Evolutionary conservation across 1,140 invertebrate species (phyloP).

Genomic region (Trichonephila clavipes): DNA sequence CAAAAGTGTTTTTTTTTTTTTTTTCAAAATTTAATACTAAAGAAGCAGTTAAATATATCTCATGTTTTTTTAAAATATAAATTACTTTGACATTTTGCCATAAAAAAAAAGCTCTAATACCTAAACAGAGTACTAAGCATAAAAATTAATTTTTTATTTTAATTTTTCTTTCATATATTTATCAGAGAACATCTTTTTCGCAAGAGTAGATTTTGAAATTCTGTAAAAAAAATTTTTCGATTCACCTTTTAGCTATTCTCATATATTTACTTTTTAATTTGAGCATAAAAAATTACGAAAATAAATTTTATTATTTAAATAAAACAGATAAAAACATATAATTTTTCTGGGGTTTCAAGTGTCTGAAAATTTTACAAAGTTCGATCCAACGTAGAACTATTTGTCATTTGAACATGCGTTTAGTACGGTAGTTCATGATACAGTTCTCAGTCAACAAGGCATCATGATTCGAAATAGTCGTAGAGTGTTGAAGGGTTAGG

Average conservation of each 20-base stretch:
- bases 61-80: too few relatives aligned
- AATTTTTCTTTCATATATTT: too few relatives aligned
- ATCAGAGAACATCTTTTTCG: too few relatives aligned
- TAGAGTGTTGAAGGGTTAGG: constrained; percentile 73
- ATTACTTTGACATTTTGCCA: too few relatives aligned
- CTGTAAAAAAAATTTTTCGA: too few relatives aligned
- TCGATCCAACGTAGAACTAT: constrained; percentile 5
- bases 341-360: neutral
- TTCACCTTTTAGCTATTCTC: constrained; percentile 50
- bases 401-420: constrained; percentile 71
- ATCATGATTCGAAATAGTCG: constrained; percentile 74
- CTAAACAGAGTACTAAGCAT: too few relatives aligned
- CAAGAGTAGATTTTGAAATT: too few relatives aligned
- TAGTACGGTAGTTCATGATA: constrained; percentile 63
- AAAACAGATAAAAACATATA: neutral
- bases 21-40: too few relatives aligned
- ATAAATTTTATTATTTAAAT: neutral
- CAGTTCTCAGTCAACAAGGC: constrained; percentile 74
- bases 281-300: neutral
- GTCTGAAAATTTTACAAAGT: neutral
- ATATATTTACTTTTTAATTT: constrained; percentile 72
- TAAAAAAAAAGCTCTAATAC: too few relatives aligned
- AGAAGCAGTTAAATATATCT: too few relatives aligned
- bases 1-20: too few relatives aligned
- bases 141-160: too few relatives aligned